Evolutionary conservation across 2,797 vertebrate species (phyloP), one percentile per base, ranked within the genome.

Genomic region (Crypturellus tataupa): DNA sequence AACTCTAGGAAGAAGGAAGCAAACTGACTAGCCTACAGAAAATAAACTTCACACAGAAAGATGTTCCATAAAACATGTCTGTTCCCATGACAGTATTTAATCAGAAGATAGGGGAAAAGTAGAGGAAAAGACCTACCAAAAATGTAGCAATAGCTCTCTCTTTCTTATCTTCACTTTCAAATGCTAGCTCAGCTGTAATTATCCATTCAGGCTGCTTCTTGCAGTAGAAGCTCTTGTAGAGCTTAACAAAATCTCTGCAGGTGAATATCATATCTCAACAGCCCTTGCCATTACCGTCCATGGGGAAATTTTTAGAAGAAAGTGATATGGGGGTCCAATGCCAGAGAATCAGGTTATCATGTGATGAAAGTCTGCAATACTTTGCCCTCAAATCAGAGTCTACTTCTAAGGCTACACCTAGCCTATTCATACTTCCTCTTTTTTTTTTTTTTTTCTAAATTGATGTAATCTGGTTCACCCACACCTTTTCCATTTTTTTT

Each of bases 311-410:
- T 3, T 6, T 17, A 13, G 9, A 6, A 75, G 18, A 85, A 60
- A 60, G 8, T 44, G 17, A 60, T 56, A 39, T 3, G 5, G 5
- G 5, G 5, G 1, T 13, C 80, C 12, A 29, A 1, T 37, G 20
- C 15, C 24, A 58, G 17, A 35, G 2, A 21, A 6, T 39, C 13
- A 5, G 7, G 4, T 46, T 89, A 39, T 5, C 49, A 3, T 12
- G 15, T 33, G 8, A 42, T 31, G 15, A 59, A 55, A 25, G 2
- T 59, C 53, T 67, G 27, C 29, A 72, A 5, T 11, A 5, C 31
- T 71, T 76, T 85, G 2, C 47, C 12, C 10, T 3, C 8, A 7
- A 35, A 12, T 47, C 10, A 7, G 8, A 46, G 1, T 42, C 21
- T 49, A 25, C 56, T 81, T 63, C 35, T 35, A 44, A 51, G 31